Evolutionary conservation across 1,140 invertebrate species (phyloP).

Genomic region (Pseudomyrmex flavicornis): DNA sequence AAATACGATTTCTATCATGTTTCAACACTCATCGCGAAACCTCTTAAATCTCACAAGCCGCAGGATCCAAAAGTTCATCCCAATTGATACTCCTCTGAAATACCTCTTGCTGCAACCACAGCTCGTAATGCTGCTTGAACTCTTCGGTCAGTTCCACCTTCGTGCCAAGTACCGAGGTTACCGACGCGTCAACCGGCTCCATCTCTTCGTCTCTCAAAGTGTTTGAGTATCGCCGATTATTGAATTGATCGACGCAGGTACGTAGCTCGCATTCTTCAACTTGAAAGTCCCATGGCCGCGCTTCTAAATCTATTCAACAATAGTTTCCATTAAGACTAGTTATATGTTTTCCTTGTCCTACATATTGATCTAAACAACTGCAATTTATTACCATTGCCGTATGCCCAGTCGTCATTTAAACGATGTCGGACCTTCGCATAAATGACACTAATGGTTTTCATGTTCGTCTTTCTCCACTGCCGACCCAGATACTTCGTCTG

Average conservation of each 20-base stretch:
- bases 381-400: constrained; percentile 92
- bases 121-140: constrained; percentile 98
- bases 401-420: constrained; percentile 99
- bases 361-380: not conserved
- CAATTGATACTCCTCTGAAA: constrained; percentile 94
- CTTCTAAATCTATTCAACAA: constrained; percentile 92
- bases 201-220: constrained; percentile 88
- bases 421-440: constrained; percentile 98
- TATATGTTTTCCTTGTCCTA: not conserved
- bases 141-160: constrained; percentile 95
- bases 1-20: constrained; percentile 62
- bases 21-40: constrained; percentile 61
- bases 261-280: constrained; percentile 98
- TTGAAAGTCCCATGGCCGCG: constrained; percentile 99
- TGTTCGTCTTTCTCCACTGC: constrained; percentile 99
- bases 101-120: constrained; percentile 98
- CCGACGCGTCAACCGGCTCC: constrained; percentile 94
- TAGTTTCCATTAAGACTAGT: too few species aligned
- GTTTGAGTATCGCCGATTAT: constrained; percentile 93
- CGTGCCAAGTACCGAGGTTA: constrained; percentile 92
- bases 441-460: constrained; percentile 99
- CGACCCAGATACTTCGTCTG: constrained; percentile 99
- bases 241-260: constrained; percentile 97
- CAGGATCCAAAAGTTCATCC: constrained; percentile 87
- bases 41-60: constrained; percentile 76